These are phyloP conservation scores for Chascanopsetta lugubris DNA, from an alignment of 2,113 vertebrate genomes.

Conservation along the genomic window DNA sequence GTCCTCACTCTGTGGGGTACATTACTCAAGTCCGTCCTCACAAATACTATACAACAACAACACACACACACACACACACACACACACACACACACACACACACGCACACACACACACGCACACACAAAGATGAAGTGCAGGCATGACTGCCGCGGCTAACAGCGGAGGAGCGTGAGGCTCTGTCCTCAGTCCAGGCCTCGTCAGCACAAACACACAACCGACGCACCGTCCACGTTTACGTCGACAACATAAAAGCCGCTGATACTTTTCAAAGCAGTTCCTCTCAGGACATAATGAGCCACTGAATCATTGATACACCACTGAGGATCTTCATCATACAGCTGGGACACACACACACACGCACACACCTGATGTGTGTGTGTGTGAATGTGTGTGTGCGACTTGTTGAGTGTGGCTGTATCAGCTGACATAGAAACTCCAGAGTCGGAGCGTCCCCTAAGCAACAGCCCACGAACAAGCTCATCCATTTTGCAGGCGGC, in stretches of 20 bases:
- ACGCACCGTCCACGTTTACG: too few species aligned
- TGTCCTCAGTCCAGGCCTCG: neutral
- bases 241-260: neutral
- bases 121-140: constrained; percentile 11
- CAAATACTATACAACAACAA: too few species aligned
- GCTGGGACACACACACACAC: neutral
- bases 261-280: neutral
- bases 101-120: neutral
- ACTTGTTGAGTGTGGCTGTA: constrained; percentile 1
- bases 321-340: neutral
- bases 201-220: too few species aligned
- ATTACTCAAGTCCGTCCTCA: too few species aligned
- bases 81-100: constrained; percentile 6
- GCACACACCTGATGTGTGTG: neutral
- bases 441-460: constrained; percentile 40
- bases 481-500: constrained; percentile 77
- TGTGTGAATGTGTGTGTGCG: neutral
- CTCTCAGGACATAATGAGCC: neutral
- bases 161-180: neutral
- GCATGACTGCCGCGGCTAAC: constrained; percentile 9
- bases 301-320: neutral
- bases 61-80: neutral
- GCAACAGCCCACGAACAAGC: constrained; percentile 65
- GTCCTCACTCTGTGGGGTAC: too few species aligned
- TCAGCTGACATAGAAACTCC: constrained; percentile 64